Evolutionary conservation across 1,140 invertebrate genomes (phyloP).

Genomic region (Lepidurus arcticus): DNA sequence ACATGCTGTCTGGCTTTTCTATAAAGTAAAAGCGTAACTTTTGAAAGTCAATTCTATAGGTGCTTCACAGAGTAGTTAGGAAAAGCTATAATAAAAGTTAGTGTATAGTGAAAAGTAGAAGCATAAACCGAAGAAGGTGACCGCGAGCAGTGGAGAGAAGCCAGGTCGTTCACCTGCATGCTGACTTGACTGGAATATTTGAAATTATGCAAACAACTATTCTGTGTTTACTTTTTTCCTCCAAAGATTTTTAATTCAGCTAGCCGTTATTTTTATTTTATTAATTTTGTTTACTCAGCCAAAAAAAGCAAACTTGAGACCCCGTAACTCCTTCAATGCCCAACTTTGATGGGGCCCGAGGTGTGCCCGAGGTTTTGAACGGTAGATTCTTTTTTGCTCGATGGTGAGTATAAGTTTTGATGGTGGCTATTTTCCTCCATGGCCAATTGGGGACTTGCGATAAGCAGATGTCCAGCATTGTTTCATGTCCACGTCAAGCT

Average conservation of each 20-base stretch:
- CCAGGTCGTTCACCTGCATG: conserved; percentile 6
- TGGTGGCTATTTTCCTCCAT: too few relatives aligned
- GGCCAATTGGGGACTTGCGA: background rate
- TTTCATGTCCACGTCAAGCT: background rate
- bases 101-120: background rate
- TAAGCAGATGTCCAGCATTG: conserved; percentile 8
- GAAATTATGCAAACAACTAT: too few relatives aligned
- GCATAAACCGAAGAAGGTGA: background rate
- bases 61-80: background rate
- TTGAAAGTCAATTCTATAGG: background rate
- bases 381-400: too few relatives aligned
- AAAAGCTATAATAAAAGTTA: background rate
- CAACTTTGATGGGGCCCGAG: too few relatives aligned
- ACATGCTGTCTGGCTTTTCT: background rate
- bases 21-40: background rate
- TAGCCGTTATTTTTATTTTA: too few relatives aligned
- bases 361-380: too few relatives aligned
- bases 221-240: too few relatives aligned
- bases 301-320: too few relatives aligned
- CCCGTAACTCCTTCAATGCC: too few relatives aligned
- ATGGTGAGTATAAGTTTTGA: too few relatives aligned
- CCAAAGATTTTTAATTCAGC: too few relatives aligned
- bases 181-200: conserved; percentile 4
- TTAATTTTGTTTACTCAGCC: too few relatives aligned
- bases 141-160: background rate